phyloP scores from a whole-genome alignment of 2,797 vertebrate genomes.

The Micrastur ruficollis region DNA sequence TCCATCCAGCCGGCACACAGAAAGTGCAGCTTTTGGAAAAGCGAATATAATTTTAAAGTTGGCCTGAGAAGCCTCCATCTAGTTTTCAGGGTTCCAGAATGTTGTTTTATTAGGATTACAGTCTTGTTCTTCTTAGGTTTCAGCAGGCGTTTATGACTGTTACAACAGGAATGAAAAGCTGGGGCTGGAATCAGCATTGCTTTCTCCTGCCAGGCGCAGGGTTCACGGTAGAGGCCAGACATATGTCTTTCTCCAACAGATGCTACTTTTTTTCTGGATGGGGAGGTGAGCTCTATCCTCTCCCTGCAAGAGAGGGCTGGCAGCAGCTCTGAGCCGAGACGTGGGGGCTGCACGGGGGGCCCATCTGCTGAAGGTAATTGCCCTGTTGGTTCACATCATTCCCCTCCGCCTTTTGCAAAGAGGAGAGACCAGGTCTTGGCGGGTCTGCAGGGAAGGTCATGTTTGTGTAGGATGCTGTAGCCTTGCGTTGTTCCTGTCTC shows the following conservation, averaged over 20 bases:
- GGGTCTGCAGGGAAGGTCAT: neutral
- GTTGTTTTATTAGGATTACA: conserved; percentile 71
- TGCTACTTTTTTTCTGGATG: conserved; percentile 54
- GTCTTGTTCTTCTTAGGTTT: conserved; percentile 71
- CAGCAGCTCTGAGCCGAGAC: neutral
- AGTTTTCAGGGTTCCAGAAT: conserved; percentile 67
- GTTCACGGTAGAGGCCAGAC: conserved; percentile 68
- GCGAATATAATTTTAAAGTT: conserved; percentile 46
- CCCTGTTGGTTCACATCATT: neutral
- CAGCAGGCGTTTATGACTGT: conserved; percentile 68
- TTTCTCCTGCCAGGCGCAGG: conserved; percentile 66
- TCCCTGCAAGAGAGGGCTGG: conserved; percentile 15
- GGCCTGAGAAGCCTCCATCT: conserved; percentile 51
- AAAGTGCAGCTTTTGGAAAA: conserved; percentile 36
- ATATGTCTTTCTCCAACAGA: conserved; percentile 54
- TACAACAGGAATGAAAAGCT: conserved; percentile 69
- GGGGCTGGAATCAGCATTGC: conserved; percentile 60
- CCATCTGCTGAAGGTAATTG: neutral
- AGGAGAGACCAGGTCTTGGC: neutral
- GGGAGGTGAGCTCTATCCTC: conserved; percentile 23
- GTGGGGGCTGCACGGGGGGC: neutral
- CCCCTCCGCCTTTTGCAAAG: neutral
- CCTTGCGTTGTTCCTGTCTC: neutral
- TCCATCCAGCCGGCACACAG: neutral
- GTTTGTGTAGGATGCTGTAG: neutral